Base-by-base conservation (phyloP, 2,888 invertebrate genomes). In the Andrena chrysosceles region DNA sequence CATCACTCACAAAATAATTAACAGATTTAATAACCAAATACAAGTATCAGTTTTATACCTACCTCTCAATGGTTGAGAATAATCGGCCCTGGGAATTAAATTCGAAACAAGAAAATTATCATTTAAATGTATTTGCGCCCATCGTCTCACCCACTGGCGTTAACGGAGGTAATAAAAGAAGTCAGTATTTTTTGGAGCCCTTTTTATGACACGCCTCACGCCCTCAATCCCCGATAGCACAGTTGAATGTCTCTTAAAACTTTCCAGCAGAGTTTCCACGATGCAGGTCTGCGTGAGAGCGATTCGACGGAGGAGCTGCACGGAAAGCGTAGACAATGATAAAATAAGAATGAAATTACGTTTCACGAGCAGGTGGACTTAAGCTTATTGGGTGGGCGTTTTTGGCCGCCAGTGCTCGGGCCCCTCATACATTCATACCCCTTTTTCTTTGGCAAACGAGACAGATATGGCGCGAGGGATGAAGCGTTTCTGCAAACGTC, bases 261-360 rank as follows among this genome's bases (percentile, higher is more conserved):
- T 66, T 77, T 69, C 60, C 66, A 54, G 62, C 29, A 26, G 59
- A 49, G 52, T 66, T 59, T 59, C 33, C 16, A 8, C 31, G 52
- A n/a, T 31, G 68, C 20, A 8, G 49, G 69, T 35, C 31, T n/a
- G 10, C 74, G 31, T 42, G 13, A 60, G n/a, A 76, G 20, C 35
- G 35, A 23, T 33, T 26, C 42, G 10, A 29, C 10, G 56, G 56
- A 31, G 10, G 33, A 56, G 42, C 63, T 49, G 35, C 26, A 62
- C 66, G 29, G 54, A 26, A 62, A 71, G 60, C 76, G 79, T 83
- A 84, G 89, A 90, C 89, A 89, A 91, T 90, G 89, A 90, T 87
- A 87, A 89, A 90, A 91, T 91, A 90, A 90, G 90, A 90, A 90
- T 90, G 90, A 91, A 91, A 88, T 90, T 89, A 87, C 87, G 85